A percentile compares a stretch with the other conserved stretches of the same genome.
Conservation (phyloP, 2,888 invertebrate species). For the Macaria liturata region DNA sequence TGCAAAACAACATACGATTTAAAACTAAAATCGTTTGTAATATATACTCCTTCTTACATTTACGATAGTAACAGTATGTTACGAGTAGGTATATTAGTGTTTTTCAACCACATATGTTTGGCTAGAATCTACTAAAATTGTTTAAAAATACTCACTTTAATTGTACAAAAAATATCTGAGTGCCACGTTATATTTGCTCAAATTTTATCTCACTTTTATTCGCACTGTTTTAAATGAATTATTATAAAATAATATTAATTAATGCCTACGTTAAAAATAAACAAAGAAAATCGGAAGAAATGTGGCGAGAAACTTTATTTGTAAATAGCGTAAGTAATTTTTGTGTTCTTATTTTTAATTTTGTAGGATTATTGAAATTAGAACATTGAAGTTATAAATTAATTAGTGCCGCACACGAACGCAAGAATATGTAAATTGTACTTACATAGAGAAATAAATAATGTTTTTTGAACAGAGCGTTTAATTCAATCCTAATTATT, state of each 20-base stretch:
- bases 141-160: no score
- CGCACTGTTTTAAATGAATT: slow-evolving; percentile 1
- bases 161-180: background rate
- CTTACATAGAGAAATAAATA: slow-evolving; percentile 62
- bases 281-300: background rate
- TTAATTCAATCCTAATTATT: no score
- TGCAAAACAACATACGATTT: no score
- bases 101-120: no score
- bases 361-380: slow-evolving; percentile 42
- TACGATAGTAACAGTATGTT: no score
- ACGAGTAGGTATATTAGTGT: no score
- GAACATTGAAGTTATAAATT: slow-evolving; percentile 40
- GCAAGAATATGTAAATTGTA: slow-evolving; percentile 70
- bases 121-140: no score
- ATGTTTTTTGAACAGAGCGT: slow-evolving; percentile 56
- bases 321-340: slow-evolving; percentile 53
- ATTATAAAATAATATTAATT: background rate
- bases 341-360: slow-evolving; percentile 51
- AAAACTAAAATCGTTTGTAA: no score
- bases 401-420: slow-evolving; percentile 58
- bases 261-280: background rate
- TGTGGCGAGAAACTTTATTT: background rate
- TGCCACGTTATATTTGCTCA: slow-evolving; percentile 7
- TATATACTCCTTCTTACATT: no score
- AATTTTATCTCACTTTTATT: slow-evolving; percentile 10